Percentiles rank a stretch among this genome's conserved stretches.
Evolutionary conservation across 2,888 invertebrate genomes (phyloP).

Genomic region (Cryptocephalus moraei): DNA sequence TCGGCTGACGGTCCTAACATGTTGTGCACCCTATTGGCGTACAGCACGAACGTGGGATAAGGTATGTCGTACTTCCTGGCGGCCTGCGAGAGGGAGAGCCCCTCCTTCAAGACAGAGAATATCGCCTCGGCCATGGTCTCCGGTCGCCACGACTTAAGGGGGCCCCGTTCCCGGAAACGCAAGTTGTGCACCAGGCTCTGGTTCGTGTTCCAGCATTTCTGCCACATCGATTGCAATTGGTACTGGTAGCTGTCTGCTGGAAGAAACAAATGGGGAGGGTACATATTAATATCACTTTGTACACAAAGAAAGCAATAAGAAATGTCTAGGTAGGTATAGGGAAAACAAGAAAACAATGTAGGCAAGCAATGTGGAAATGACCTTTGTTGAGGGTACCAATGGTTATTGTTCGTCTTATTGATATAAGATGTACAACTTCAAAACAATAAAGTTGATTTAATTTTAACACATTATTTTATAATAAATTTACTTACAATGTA

Average conservation of each 20-base stretch:
- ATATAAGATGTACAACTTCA: too few relatives aligned
- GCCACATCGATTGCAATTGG: constrained; percentile 91
- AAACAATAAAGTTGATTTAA: too few relatives aligned
- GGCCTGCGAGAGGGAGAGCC: constrained; percentile 79
- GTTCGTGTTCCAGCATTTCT: constrained; percentile 91
- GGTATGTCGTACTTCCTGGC: constrained; percentile 92
- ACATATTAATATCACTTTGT: constrained; percentile 9
- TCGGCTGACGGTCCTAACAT: constrained; percentile 89
- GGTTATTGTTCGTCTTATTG: too few relatives aligned
- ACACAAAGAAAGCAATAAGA: constrained; percentile 1
- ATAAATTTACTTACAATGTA: too few relatives aligned
- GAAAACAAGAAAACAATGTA: too few relatives aligned
- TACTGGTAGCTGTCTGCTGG: constrained; percentile 91
- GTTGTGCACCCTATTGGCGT: constrained; percentile 87
- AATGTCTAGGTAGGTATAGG: background rate
- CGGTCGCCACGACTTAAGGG: constrained; percentile 86
- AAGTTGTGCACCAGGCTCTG: constrained; percentile 84
- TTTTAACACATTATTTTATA: too few relatives aligned
- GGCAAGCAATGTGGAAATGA: background rate
- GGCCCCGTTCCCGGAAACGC: constrained; percentile 84
- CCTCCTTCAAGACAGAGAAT: constrained; percentile 84
- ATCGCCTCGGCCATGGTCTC: constrained; percentile 94
- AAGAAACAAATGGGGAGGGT: constrained; percentile 24
- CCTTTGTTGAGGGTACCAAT: too few relatives aligned
- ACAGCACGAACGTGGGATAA: constrained; percentile 87